A percentile compares a stretch with the other conserved stretches of the same genome.
phyloP scores from a whole-genome alignment of 2,888 invertebrate species.

The Synergus gifuensis region DNA sequence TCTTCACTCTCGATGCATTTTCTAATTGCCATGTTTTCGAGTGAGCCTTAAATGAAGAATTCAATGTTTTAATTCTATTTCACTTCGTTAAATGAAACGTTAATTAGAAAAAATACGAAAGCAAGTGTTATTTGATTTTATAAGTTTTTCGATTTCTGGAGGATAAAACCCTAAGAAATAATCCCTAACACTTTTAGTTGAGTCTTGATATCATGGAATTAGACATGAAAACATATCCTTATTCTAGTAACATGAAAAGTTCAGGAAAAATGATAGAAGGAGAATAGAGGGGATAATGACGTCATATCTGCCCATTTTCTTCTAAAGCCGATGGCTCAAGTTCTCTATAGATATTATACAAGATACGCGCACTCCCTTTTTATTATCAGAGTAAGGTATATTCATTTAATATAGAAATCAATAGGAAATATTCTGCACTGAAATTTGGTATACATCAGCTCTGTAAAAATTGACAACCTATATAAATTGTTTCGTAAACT shows the following conservation, averaged over 20 bases:
- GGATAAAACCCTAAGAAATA: no score
- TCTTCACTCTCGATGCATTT: not conserved
- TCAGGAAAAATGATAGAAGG: not conserved
- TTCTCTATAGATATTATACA: not conserved
- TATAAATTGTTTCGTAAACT: no score
- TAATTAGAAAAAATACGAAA: no score
- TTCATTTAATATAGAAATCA: slow-evolving; percentile 19
- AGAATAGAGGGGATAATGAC: not conserved
- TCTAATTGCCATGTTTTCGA: not conserved
- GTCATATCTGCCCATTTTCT: slow-evolving; percentile 13
- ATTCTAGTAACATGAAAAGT: not conserved
- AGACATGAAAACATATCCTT: not conserved
- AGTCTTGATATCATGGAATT: no score
- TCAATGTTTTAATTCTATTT: not conserved
- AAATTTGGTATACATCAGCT: no score
- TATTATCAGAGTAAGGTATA: slow-evolving; percentile 6
- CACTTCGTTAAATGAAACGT: not conserved
- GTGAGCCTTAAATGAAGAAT: not conserved
- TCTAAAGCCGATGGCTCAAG: slow-evolving; percentile 12
- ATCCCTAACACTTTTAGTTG: no score
- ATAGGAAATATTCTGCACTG: no score
- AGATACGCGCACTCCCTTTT: slow-evolving; percentile 13
- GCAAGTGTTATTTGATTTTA: no score
- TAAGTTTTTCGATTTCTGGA: no score
- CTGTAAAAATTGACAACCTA: no score